Evolutionary conservation across 1,140 invertebrate species (phyloP).

Genomic region (Dendrolimus punctatus): DNA sequence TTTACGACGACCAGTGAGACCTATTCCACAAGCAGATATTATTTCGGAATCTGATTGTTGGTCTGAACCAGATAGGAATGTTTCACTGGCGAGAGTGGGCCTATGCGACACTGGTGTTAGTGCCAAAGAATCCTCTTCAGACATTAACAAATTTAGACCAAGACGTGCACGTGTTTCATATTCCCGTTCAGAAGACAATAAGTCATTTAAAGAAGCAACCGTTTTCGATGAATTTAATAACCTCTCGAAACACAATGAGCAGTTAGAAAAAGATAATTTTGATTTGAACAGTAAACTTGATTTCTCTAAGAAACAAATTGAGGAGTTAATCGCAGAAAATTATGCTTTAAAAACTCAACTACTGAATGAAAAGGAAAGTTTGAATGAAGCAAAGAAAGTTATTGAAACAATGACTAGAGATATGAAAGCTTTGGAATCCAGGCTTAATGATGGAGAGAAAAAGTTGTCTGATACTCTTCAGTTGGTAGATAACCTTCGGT

Average conservation of each 20-base stretch:
- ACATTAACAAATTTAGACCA: slow-evolving; percentile 30
- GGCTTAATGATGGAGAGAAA: slow-evolving; percentile 40
- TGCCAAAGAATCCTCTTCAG: slow-evolving; percentile 34
- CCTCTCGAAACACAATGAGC: slow-evolving; percentile 29
- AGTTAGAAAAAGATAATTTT: slow-evolving; percentile 43
- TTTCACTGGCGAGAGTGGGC: slow-evolving; percentile 84
- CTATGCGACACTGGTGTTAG: slow-evolving; percentile 65
- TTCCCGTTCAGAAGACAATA: slow-evolving; percentile 53
- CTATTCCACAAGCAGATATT: slow-evolving; percentile 56
- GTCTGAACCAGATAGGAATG: slow-evolving; percentile 87
- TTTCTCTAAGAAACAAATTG: slow-evolving; percentile 35
- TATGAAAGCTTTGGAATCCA: slow-evolving; percentile 28
- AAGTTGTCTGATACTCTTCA: slow-evolving; percentile 33
- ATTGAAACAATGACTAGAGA: slow-evolving; percentile 32
- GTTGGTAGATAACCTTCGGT: slow-evolving; percentile 35
- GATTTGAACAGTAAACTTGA: slow-evolving; percentile 44
- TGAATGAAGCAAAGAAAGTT: slow-evolving; percentile 33
- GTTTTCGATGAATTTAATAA: slow-evolving; percentile 41
- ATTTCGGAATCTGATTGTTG: slow-evolving; percentile 86
- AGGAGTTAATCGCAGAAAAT: slow-evolving; percentile 43
- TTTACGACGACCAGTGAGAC: slow-evolving; percentile 25
- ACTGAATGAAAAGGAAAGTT: slow-evolving; percentile 24
- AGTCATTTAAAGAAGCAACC: slow-evolving; percentile 32
- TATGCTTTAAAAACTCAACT: slow-evolving; percentile 34
- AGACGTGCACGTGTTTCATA: slow-evolving; percentile 46